Evolutionary conservation across 2,888 invertebrate species (phyloP).

Genomic region (Chloroclystis v-ata): DNA sequence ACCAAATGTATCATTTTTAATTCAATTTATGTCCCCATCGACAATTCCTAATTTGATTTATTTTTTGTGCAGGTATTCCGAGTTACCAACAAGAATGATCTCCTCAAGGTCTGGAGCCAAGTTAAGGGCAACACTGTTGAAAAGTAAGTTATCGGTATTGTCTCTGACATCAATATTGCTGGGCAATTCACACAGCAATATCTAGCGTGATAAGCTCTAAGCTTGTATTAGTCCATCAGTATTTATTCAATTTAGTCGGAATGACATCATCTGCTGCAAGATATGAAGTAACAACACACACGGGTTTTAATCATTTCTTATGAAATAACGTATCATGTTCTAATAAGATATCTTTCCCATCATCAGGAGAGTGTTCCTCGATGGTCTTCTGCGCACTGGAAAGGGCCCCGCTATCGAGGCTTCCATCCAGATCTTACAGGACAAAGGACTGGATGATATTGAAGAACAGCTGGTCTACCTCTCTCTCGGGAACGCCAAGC

Average conservation of each 20-base stretch:
- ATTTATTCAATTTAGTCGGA: no score
- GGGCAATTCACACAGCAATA: no score
- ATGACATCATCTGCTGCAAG: no score
- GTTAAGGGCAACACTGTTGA: constrained; percentile 79
- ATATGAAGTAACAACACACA: no score
- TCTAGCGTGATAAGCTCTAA: no score
- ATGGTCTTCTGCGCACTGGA: constrained; percentile 88
- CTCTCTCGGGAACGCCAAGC: constrained; percentile 82
- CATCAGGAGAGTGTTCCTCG: constrained; percentile 88
- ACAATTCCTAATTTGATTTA: background rate
- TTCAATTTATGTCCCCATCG: no score
- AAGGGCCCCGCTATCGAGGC: constrained; percentile 88
- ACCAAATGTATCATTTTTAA: no score
- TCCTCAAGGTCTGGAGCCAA: constrained; percentile 82
- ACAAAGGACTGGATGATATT: constrained; percentile 74
- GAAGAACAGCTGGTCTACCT: constrained; percentile 82
- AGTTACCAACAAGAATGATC: constrained; percentile 81
- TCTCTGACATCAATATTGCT: no score
- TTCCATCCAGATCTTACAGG: constrained; percentile 81
- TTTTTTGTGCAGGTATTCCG: constrained; percentile 79
- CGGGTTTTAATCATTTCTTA: no score
- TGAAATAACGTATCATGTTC: no score
- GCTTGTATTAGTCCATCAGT: no score
- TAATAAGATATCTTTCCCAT: no score
- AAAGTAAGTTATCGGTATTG: constrained; percentile 62